These are phyloP conservation scores for Tipula unca DNA, from an alignment of 2,888 invertebrate species.

Conservation along the genomic window DNA sequence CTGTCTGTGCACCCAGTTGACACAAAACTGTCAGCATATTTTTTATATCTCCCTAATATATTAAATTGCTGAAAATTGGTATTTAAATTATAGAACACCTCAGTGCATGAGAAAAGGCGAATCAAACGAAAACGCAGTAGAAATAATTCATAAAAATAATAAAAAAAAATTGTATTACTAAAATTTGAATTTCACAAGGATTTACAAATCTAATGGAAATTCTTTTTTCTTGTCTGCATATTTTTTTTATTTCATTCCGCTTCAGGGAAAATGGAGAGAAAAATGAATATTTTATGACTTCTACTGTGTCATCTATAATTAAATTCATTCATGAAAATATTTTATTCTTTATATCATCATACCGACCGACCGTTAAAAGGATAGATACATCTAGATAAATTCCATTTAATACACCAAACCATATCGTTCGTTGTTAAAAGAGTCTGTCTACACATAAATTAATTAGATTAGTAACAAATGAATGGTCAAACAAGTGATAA, in stretches of 20 bases:
- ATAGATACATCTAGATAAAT: neutral
- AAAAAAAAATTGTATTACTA: neutral
- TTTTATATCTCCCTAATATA: neutral
- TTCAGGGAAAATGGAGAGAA: neutral
- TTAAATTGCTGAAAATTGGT: neutral
- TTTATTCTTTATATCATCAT: neutral
- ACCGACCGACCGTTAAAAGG: neutral
- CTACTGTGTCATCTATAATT: neutral
- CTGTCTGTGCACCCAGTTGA: neutral
- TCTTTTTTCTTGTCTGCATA: neutral
- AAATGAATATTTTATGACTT: neutral
- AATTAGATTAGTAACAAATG: neutral
- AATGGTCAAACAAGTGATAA: neutral
- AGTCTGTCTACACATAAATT: neutral
- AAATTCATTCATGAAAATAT: neutral
- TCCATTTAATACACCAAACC: neutral
- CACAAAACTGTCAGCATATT: neutral
- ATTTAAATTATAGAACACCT: neutral
- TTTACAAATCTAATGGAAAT: neutral
- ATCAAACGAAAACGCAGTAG: neutral
- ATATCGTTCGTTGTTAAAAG: neutral
- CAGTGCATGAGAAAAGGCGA: neutral
- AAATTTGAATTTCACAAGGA: neutral
- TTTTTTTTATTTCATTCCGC: neutral
- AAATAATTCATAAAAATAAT: neutral